These are phyloP conservation scores for Eulemur macaco DNA, from an alignment of 2,113 vertebrate genomes.

Conservation along the genomic window DNA sequence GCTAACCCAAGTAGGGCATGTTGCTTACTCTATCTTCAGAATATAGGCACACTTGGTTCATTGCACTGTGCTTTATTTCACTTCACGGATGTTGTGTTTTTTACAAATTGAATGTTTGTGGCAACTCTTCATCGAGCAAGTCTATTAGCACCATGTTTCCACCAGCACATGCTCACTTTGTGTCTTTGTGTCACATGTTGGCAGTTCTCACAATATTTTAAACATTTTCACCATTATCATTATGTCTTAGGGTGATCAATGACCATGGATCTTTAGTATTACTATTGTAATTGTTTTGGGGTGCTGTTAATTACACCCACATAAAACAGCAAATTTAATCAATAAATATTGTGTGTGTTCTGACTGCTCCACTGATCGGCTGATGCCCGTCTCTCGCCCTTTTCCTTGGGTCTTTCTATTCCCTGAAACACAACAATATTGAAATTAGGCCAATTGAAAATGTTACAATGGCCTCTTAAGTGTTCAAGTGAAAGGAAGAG, in stretches of 20 bases:
- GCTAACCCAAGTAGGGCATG: background rate
- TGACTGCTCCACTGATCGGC: background rate
- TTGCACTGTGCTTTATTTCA: background rate
- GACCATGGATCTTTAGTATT: background rate
- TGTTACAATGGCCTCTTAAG: background rate
- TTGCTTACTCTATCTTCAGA: background rate
- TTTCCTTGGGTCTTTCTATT: background rate
- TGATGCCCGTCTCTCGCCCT: background rate
- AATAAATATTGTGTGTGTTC: background rate
- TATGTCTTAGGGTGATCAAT: background rate
- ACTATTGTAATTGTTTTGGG: background rate
- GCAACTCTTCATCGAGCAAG: background rate
- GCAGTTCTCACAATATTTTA: background rate
- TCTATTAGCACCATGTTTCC: background rate
- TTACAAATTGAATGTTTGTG: background rate
- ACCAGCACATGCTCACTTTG: background rate
- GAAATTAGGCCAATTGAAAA: background rate
- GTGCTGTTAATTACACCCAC: background rate
- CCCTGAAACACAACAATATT: background rate
- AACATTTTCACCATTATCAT: background rate
- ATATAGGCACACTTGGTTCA: background rate
- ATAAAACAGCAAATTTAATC: no score
- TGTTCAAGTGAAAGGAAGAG: background rate
- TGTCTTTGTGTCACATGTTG: background rate
- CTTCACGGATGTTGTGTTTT: background rate